Evolutionary conservation across 2,113 vertebrate species (phyloP), one percentile per base, ranked within the genome.

Genomic region (Halichoeres trimaculatus): DNA sequence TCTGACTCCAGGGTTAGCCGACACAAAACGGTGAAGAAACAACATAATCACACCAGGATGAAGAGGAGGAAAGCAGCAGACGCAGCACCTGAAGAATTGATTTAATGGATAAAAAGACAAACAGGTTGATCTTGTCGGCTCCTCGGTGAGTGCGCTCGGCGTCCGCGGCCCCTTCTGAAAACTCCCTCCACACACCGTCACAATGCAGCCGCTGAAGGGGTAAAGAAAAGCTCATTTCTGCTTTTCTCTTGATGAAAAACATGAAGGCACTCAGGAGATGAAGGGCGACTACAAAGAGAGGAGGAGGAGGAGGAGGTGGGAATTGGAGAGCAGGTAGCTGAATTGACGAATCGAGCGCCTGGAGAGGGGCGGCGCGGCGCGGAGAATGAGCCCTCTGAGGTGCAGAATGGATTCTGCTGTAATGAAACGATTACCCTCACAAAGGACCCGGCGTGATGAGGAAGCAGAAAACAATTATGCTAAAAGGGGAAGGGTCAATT

Each of bases 401-500:
- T 59, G 60, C 71, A 47, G 71, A 86, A 79, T 70, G 30, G 70
- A 82, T 80, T 71, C 16, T 63, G 78, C 63, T 66, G 66, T 86
- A 84, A 74, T 77, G 71, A 81, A 88, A 80, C 52, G 11, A 78
- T 89, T 90, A 88, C 58, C 75, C 47, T 67, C 74, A 61, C 57
- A 75, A 73, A 87, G 72, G 68, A 71, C 41, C 30, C 13, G 12
- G 12, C 40, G 55, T 57, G 80, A 70, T n/a, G n/a, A 65, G 56
- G 67, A 67, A 52, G 40, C 48, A 26, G 30, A 60, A 48, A 70
- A 61, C 78, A 84, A 85, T 85, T 40, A 68, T 52, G 38, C 17
- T 24, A 75, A 66, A 35, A 81, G 70, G 40, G 63, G 58, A 74
- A 76, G 84, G 80, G 87, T 80, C 80, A 85, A 10, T 43, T 63